Evolutionary conservation across 2,888 invertebrate species (phyloP), one percentile per base, ranked within the genome.

Genomic region (Latheticus oryzae): DNA sequence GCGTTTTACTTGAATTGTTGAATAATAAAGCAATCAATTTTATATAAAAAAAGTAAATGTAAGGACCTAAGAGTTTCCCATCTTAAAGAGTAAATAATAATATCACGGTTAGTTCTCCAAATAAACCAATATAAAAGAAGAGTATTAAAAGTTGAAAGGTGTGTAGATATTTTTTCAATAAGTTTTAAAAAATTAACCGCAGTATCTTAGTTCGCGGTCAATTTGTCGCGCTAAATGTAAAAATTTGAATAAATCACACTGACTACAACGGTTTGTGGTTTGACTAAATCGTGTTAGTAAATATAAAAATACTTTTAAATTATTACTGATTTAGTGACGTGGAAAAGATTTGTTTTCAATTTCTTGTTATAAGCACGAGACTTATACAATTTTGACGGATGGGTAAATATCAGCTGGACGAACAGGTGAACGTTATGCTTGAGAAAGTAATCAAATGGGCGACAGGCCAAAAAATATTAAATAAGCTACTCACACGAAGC

Each of bases 351-450:
- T 38, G 16, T 38, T 32, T 3, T 26, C 12, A 37, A 42, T 42
- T 42, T 52, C 13, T 40, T 42, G 33, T 11, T 32, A 33, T 16
- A 21, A 33, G 32, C 42, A 52, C 42, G 32, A 52, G 32, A n/a
- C 40, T 23, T 13, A 13, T 47, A 26, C 17, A 32, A 40, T 50
- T 56, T 56, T 56, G 42, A 56, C 56, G 56, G 50, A 56, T 56
- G 50, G 48, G 8, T 42, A 33, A 21, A 30, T 56, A 48, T 56
- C 59, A 55, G 59, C 59, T 54, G 58, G 24, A 50, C 9, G 5
- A 55, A 50, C 59, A 59, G 59, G 59, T 59, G 59, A 45, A 42
- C 48, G 59, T 59, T 55, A 32, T 59, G 59, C 50, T 17, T 55
- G 28, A 45, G 23, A 21, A 48, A 58, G 43, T 55, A 37, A 8